phyloP scores from a whole-genome alignment of 1,140 invertebrate species.

The Drosophila quadrilineata region DNA sequence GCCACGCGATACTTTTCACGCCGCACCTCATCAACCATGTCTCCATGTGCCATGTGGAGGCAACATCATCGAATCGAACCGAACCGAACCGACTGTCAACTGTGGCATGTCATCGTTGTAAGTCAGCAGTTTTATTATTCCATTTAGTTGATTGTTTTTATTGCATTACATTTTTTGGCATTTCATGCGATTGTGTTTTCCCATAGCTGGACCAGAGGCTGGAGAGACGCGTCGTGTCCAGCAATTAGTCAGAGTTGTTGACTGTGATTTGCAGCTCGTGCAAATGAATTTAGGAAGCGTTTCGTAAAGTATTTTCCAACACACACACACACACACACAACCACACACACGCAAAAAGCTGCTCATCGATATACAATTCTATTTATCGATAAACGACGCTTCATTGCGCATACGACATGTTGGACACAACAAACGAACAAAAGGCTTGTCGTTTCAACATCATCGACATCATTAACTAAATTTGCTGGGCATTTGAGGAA shows the following conservation, averaged over 20 bases:
- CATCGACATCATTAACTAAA: conserved; percentile 14
- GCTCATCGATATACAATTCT: neutral
- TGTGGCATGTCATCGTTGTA: conserved; percentile 64
- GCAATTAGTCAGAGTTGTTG: conserved; percentile 68
- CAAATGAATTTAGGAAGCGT: conserved; percentile 56
- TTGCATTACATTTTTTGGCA: conserved; percentile 42
- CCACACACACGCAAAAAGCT: too few species aligned
- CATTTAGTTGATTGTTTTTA: conserved; percentile 38
- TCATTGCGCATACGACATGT: conserved; percentile 24
- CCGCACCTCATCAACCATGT: too few species aligned
- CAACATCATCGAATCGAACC: conserved; percentile 29
- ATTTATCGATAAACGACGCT: neutral
- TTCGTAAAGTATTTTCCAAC: conserved; percentile 56
- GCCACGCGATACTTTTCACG: too few species aligned
- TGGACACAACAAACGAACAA: neutral
- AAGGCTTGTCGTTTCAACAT: neutral
- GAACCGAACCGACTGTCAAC: conserved; percentile 27
- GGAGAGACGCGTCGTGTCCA: neutral
- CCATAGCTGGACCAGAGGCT: conserved; percentile 25
- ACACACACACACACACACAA: too few species aligned
- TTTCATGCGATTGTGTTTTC: conserved; percentile 37
- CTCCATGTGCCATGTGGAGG: too few species aligned
- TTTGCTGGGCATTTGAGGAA: conserved; percentile 69
- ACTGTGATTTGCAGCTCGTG: conserved; percentile 61
- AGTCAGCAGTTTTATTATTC: conserved; percentile 65